Evolutionary conservation across 2,113 vertebrate genomes (phyloP).

Genomic region (Crotophaga sulcirostris): DNA sequence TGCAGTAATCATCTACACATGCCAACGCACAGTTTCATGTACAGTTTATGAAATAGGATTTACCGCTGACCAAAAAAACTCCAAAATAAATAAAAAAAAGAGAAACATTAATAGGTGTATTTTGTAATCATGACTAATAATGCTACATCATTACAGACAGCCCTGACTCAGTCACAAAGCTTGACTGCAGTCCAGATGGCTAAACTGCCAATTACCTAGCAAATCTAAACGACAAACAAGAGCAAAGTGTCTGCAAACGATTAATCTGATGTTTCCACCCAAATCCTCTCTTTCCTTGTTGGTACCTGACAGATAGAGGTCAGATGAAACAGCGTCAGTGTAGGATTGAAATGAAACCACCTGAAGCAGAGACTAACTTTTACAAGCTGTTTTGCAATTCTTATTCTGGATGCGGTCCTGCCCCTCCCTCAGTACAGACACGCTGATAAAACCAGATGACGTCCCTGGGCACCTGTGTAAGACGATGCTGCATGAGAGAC

Average conservation of each 20-base stretch:
- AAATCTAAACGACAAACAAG: not conserved
- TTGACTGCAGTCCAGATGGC: not conserved
- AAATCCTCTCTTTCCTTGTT: not conserved
- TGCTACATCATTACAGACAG: not conserved
- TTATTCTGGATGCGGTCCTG: not conserved
- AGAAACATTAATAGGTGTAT: not conserved
- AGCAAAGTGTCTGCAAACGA: not conserved
- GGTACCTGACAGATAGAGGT: not conserved
- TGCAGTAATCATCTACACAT: not conserved
- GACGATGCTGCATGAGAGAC: not conserved
- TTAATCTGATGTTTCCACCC: not conserved
- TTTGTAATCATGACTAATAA: not conserved
- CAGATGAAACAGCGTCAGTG: not conserved
- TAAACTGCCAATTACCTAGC: not conserved
- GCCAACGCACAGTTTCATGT: not conserved
- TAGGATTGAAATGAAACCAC: not conserved
- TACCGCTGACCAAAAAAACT: not conserved
- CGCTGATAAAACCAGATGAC: constrained; percentile 16
- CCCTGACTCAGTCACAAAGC: not conserved
- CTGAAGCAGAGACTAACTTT: not conserved
- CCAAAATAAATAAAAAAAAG: too few species aligned
- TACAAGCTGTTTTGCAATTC: constrained; percentile 8
- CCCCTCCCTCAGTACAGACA: not conserved
- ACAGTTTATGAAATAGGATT: not conserved
- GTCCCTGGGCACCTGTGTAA: constrained; percentile 48